Evolutionary conservation across 2,888 invertebrate species (phyloP).

Genomic region (Hirtodrosophila cameraria): DNA sequence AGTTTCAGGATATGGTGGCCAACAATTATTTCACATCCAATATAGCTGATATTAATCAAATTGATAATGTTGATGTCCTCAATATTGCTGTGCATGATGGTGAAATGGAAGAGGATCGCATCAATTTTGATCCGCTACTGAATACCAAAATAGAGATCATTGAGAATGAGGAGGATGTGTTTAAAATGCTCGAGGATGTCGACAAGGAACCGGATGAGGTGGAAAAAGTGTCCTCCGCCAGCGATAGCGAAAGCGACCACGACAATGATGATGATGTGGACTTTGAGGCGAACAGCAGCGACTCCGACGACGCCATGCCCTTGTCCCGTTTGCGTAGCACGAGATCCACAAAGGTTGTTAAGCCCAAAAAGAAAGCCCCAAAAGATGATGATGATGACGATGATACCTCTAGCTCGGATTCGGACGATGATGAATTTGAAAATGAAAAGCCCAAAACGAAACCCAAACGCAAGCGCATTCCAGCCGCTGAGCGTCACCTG

Average conservation of each 20-base stretch:
- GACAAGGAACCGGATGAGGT: slow-evolving; percentile 65
- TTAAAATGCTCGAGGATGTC: slow-evolving; percentile 75
- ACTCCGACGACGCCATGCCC: slow-evolving; percentile 67
- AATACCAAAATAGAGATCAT: slow-evolving; percentile 70
- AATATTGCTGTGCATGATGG: slow-evolving; percentile 33
- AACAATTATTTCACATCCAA: slow-evolving; percentile 47
- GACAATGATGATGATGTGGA: slow-evolving; percentile 66
- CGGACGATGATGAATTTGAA: slow-evolving; percentile 28
- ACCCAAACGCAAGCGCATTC: slow-evolving; percentile 57
- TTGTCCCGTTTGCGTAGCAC: slow-evolving; percentile 52
- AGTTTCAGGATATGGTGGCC: slow-evolving; percentile 72
- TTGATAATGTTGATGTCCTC: slow-evolving; percentile 60
- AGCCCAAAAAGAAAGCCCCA: slow-evolving; percentile 22
- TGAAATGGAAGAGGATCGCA: slow-evolving; percentile 71
- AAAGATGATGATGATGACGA: slow-evolving; percentile 30
- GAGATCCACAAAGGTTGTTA: slow-evolving; percentile 8
- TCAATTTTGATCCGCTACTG: slow-evolving; percentile 48
- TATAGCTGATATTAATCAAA: slow-evolving; percentile 32
- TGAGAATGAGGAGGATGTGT: slow-evolving; percentile 76
- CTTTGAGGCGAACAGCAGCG: slow-evolving; percentile 59
- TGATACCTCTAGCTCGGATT: slow-evolving; percentile 37
- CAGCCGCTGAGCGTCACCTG: slow-evolving; percentile 50
- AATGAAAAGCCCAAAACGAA: slow-evolving; percentile 38
- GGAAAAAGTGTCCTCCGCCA: slow-evolving; percentile 6
- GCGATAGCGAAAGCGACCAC: slow-evolving; percentile 10